Conservation (phyloP, 2,888 invertebrate species). For the Tachina fera region DNA sequence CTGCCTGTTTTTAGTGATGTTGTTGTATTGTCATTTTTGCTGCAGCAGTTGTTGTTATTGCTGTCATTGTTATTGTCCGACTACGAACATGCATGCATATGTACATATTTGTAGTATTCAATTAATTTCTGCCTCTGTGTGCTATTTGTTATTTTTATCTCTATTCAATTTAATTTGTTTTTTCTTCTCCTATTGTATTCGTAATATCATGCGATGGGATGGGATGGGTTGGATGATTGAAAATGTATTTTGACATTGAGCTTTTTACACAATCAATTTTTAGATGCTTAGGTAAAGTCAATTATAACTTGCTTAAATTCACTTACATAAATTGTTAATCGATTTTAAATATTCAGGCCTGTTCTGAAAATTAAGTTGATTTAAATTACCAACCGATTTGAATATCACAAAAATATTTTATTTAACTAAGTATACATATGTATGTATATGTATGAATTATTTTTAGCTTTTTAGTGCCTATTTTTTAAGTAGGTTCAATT, state of each 20-base stretch:
- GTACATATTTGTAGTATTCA: slow-evolving; percentile 53
- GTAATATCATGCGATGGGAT: slow-evolving; percentile 9
- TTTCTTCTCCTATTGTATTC: slow-evolving; percentile 34
- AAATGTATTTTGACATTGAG: slow-evolving; percentile 33
- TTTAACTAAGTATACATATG: too few relatives aligned
- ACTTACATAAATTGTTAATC: too few relatives aligned
- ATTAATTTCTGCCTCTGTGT: slow-evolving; percentile 66
- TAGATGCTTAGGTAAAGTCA: too few relatives aligned
- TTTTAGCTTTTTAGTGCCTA: too few relatives aligned
- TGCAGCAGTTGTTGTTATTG: slow-evolving; percentile 35
- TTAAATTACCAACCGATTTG: too few relatives aligned
- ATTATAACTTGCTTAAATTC: too few relatives aligned
- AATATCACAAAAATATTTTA: too few relatives aligned
- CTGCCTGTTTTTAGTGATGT: slow-evolving; percentile 58
- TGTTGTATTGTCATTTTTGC: slow-evolving; percentile 36
- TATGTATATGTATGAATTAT: too few relatives aligned
- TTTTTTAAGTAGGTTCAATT: too few relatives aligned
- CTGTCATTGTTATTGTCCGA: slow-evolving; percentile 31
- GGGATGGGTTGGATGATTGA: slow-evolving; percentile 20
- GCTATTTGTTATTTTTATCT: slow-evolving; percentile 64
- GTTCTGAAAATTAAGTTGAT: too few relatives aligned
- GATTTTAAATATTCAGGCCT: too few relatives aligned
- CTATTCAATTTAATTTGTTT: slow-evolving; percentile 10
- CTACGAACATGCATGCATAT: not conserved
- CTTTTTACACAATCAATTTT: slow-evolving; percentile 17